A percentile compares a stretch with the other conserved stretches of the same genome.
These are phyloP conservation scores for Bungarus multicinctus DNA, from an alignment of 2,113 vertebrate genomes.

Conservation along the genomic window DNA sequence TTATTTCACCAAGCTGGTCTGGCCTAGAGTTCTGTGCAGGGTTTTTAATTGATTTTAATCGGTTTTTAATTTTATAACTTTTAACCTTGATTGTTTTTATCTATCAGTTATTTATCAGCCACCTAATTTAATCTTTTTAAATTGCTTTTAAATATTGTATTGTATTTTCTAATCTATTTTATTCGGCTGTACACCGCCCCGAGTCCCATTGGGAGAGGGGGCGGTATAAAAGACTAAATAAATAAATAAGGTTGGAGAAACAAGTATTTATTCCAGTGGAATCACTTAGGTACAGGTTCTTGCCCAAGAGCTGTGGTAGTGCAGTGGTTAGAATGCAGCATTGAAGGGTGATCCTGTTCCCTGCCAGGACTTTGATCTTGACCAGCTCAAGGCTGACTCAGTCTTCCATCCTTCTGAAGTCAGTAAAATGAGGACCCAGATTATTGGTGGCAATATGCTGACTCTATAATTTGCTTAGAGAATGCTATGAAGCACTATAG, in stretches of 20 bases:
- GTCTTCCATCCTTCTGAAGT: background rate
- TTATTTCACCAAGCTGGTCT: too few relatives aligned
- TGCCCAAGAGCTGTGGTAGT: background rate
- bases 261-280: background rate
- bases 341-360: background rate
- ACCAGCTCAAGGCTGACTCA: background rate
- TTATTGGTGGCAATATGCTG: background rate
- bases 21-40: too few relatives aligned
- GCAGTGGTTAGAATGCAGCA: background rate
- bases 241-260: background rate
- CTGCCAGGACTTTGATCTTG: background rate
- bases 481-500: background rate
- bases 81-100: too few relatives aligned
- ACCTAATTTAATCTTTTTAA: too few relatives aligned
- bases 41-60: too few relatives aligned
- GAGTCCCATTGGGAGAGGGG: too few relatives aligned
- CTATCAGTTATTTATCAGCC: too few relatives aligned
- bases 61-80: too few relatives aligned
- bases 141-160: too few relatives aligned
- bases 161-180: too few relatives aligned
- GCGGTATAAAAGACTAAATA: too few relatives aligned
- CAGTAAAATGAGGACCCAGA: background rate
- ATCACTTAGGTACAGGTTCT: background rate
- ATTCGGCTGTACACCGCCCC: too few relatives aligned
- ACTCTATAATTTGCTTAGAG: background rate